A percentile compares a stretch with the other conserved stretches of the same genome.
phyloP scores from a whole-genome alignment of 2,888 invertebrate genomes.

The Philaethria dido region DNA sequence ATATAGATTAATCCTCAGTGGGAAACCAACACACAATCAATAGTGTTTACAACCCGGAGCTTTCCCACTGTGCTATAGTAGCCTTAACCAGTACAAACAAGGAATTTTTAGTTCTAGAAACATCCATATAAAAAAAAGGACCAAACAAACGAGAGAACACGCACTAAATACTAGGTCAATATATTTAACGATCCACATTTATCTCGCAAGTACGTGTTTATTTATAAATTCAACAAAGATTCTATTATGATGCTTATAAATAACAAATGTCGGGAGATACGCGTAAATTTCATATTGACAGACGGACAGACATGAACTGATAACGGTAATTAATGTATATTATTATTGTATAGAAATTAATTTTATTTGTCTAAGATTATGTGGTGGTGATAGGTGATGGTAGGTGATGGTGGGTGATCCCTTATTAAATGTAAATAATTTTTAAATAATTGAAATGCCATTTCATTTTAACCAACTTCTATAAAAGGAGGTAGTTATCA shows the following conservation, averaged over 20 bases:
- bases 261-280: conserved; percentile 45
- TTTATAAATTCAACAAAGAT: conserved; percentile 52
- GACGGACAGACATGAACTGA: conserved; percentile 48
- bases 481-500: no score
- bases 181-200: conserved; percentile 40
- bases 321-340: conserved; percentile 46
- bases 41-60: no score
- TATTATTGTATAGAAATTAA: conserved; percentile 33
- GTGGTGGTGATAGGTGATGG: no score
- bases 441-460: background rate
- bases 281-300: conserved; percentile 49
- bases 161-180: conserved; percentile 11
- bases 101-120: no score
- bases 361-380: conserved; percentile 20
- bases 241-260: conserved; percentile 49
- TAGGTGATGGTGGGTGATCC: conserved; percentile 19
- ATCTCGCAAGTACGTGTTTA: conserved; percentile 37
- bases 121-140: background rate
- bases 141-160: background rate
- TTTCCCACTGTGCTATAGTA: no score
- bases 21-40: no score
- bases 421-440: background rate
- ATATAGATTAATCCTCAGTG: no score
- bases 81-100: no score
- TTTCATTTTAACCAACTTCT: no score